Evolutionary conservation across 2,113 vertebrate genomes (phyloP).

Genomic region (Cyrtonyx montezumae): DNA sequence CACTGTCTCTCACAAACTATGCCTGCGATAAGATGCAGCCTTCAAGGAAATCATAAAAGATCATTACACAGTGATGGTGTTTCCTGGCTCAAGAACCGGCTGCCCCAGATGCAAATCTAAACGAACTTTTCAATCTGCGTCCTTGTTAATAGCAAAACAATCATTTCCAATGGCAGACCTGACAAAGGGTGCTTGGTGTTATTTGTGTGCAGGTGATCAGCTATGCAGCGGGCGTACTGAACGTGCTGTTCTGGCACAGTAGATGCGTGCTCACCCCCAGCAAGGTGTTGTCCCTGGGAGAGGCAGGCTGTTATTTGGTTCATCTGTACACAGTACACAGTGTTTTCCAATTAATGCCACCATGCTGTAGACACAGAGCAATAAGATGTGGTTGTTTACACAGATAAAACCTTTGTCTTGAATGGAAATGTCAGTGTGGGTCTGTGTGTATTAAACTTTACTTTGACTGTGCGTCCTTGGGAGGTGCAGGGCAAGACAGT

Average conservation of each 20-base stretch:
- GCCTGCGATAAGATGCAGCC: slow-evolving; percentile 61
- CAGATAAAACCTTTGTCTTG: slow-evolving; percentile 40
- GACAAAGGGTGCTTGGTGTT: neutral
- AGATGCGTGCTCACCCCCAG: neutral
- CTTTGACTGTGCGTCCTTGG: slow-evolving; percentile 63
- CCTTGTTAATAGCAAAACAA: slow-evolving; percentile 8
- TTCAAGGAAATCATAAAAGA: slow-evolving; percentile 68
- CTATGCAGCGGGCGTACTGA: neutral
- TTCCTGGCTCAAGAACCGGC: slow-evolving; percentile 11
- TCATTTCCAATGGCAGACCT: neutral
- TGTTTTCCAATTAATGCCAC: neutral
- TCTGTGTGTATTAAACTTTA: slow-evolving; percentile 61
- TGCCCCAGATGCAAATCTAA: slow-evolving; percentile 24
- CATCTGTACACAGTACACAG: neutral
- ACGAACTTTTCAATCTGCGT: neutral
- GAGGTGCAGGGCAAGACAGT: slow-evolving; percentile 70
- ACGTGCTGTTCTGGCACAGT: neutral
- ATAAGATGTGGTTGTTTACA: slow-evolving; percentile 13
- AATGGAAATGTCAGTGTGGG: slow-evolving; percentile 2
- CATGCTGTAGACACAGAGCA: neutral
- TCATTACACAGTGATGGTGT: slow-evolving; percentile 40
- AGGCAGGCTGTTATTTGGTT: neutral
- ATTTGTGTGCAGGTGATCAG: neutral
- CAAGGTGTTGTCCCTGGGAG: slow-evolving; percentile 36
- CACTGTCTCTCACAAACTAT: slow-evolving; percentile 72